Base-by-base conservation (phyloP, 2,113 vertebrate species). In the Forbesichthys agassizii region DNA sequence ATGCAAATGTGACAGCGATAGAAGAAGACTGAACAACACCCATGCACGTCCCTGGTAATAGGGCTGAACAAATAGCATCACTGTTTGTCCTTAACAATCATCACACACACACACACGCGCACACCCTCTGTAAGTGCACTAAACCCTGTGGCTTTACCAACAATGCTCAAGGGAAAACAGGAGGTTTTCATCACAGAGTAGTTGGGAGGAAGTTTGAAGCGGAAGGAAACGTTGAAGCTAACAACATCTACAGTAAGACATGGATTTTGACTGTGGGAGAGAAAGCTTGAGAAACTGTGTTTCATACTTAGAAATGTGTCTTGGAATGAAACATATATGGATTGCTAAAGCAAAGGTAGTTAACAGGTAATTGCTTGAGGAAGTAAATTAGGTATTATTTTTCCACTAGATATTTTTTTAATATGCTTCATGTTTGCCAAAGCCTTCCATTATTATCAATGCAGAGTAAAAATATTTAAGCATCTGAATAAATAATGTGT, bases 331-430 rank as follows among this genome's bases (percentile, higher is more conserved):
- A 42, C 36, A 6, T 42, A 48, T 71, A 52, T 75, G 11, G 49
- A 71, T 1, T 71, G 74, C 73, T 55, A 13, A 48, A 79, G 82
- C 82, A 79, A 75, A 84, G 67, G 73, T 67, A 11, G 0, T 64
- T 48, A 60, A 75, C 10, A n/a, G 48, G 0, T 58, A 0, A 56
- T 65, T 77, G 74, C 75, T 66, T 79, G 69, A 81, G 71, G 48
- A 74, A 57, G 54, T 85, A 74, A 86, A 79, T 16, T 10, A 75
- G 0, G 48, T 36, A 0, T 65, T 68, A 60, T 81, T 27, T 27
- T 27, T 20, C 7, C 12, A n/a, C 3, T n/a, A 13, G 33, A 36
- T 11, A 2, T 14, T n/a, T 14, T 36, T 42, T 46, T 13, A 3
- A 7, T 33, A 42, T 64, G 71, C 68, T 58, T 75, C 4, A 73